These are phyloP conservation scores for Myiotriccus ornatus DNA, from an alignment of 2,797 vertebrate species.

Conservation along the genomic window DNA sequence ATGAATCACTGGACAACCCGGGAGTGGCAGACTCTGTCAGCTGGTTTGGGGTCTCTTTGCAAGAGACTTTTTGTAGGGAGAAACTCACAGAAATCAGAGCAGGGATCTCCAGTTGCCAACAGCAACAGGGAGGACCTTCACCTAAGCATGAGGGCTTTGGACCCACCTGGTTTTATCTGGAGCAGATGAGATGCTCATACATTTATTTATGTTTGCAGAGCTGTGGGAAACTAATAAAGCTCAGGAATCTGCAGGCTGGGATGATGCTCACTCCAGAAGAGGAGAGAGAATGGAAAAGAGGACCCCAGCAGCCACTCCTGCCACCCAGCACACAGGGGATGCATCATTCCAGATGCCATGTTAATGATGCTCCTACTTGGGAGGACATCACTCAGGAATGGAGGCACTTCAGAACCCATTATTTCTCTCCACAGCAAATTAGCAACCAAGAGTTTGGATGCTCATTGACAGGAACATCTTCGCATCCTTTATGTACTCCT, in stretches of 20 bases:
- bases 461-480: conserved; percentile 21
- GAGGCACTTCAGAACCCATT: background rate
- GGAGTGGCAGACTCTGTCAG: background rate
- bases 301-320: background rate
- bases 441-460: conserved; percentile 29
- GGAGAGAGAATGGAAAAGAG: background rate
- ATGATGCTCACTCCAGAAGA: background rate
- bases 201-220: background rate
- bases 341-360: background rate
- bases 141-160: background rate
- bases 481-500: conserved; percentile 31
- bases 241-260: background rate
- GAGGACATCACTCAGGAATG: background rate
- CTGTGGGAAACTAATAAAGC: background rate
- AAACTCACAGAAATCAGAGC: background rate
- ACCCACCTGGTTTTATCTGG: background rate
- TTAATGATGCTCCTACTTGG: background rate
- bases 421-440: conserved; percentile 13
- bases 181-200: fast-evolving
- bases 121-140: background rate
- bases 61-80: background rate
- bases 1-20: background rate
- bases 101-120: background rate
- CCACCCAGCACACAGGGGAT: background rate
- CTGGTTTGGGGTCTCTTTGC: background rate